Conservation (phyloP, 2,888 invertebrate genomes). For the Chloroclysta siterata region DNA sequence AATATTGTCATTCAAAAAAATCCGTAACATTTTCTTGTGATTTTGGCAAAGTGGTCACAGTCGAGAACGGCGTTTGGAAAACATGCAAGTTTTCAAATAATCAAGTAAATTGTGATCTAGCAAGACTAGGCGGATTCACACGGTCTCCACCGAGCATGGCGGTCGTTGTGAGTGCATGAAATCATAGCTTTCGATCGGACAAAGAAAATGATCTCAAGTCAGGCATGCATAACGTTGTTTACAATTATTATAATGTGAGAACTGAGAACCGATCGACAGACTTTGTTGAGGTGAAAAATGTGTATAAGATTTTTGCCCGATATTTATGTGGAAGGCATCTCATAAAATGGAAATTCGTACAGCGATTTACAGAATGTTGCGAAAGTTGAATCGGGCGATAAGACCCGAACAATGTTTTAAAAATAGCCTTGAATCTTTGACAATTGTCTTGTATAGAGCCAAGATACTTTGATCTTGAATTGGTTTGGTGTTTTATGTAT, state of each 20-base stretch:
- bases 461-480: not conserved
- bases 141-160: constrained; percentile 35
- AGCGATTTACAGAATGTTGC: not conserved
- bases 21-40: too few species aligned
- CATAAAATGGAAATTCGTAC: constrained; percentile 4
- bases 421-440: not conserved
- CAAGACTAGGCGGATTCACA: constrained; percentile 33
- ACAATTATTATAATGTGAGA: constrained; percentile 19
- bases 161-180: constrained; percentile 35
- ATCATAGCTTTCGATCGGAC: constrained; percentile 37
- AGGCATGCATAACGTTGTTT: constrained; percentile 25
- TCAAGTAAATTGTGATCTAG: not conserved
- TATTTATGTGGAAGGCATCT: not conserved
- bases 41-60: too few species aligned
- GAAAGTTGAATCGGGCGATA: not conserved
- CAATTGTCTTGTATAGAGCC: not conserved
- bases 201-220: constrained; percentile 29
- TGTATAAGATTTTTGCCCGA: not conserved
- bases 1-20: too few species aligned
- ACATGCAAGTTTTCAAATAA: not conserved
- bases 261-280: constrained; percentile 16
- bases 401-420: not conserved
- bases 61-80: not conserved
- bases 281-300: not conserved
- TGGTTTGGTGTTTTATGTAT: not conserved